These are phyloP conservation scores for Quiscalus mexicanus DNA, from an alignment of 2,113 vertebrate species.

Conservation along the genomic window DNA sequence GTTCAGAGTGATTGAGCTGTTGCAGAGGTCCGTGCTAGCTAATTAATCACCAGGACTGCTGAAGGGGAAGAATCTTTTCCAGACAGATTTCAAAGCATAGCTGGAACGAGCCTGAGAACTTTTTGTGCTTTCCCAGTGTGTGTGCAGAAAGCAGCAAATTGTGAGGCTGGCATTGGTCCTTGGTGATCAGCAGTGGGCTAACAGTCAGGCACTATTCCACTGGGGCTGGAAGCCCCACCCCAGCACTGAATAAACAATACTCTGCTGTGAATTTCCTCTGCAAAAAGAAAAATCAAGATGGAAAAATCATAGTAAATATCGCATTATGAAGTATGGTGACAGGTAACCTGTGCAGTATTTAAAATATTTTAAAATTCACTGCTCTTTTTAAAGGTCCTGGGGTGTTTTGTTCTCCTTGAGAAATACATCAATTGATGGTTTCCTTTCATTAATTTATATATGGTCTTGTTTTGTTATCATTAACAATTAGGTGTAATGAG, in stretches of 20 bases:
- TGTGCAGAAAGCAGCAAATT: background rate
- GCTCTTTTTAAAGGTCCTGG: background rate
- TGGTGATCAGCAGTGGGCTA: background rate
- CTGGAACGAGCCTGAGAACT: background rate
- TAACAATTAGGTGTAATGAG: background rate
- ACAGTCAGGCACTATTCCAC: background rate
- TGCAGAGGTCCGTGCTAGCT: background rate
- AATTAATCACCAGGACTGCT: conserved; percentile 42
- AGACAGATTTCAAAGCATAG: background rate
- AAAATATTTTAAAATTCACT: background rate
- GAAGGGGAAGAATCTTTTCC: conserved; percentile 13
- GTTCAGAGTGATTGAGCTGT: conserved; percentile 1
- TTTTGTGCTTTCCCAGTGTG: background rate
- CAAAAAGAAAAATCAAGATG: background rate
- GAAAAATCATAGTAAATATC: background rate
- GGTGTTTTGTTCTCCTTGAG: background rate
- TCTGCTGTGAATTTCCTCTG: background rate
- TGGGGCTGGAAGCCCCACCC: background rate
- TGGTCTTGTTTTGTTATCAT: background rate
- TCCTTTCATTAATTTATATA: background rate
- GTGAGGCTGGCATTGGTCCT: background rate
- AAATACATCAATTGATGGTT: background rate
- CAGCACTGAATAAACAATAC: background rate
- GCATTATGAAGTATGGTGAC: background rate
- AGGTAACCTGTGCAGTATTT: background rate